A percentile compares a stretch with the other conserved stretches of the same genome.
Conservation (phyloP, 2,113 vertebrate species). For the Capricornis sumatraensis region DNA sequence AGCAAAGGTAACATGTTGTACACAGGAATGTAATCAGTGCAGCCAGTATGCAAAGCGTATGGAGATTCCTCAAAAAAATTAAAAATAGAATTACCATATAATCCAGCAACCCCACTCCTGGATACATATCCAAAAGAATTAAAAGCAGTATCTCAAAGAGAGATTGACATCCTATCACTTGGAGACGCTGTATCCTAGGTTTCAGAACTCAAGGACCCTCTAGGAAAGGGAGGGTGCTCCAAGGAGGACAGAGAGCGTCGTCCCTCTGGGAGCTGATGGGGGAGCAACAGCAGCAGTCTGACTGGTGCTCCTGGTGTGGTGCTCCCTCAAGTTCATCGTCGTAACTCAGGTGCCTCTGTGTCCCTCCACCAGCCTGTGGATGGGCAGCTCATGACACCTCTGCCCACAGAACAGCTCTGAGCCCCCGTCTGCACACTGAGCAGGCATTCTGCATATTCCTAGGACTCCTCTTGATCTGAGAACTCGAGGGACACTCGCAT, state of each 20-base stretch:
- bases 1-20: background rate
- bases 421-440: rapidly evolving
- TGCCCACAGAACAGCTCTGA: background rate
- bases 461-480: background rate
- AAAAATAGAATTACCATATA: background rate
- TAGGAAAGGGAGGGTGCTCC: background rate
- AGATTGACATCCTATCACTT: background rate
- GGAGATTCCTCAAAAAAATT: background rate
- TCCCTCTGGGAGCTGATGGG: background rate
- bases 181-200: background rate
- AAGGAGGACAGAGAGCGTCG: rapidly evolving
- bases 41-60: background rate
- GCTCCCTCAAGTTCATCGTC: background rate
- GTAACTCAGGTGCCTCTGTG: background rate
- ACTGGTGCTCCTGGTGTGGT: rapidly evolving
- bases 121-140: background rate
- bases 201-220: background rate
- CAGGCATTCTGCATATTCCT: background rate
- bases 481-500: background rate
- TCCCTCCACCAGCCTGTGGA: background rate
- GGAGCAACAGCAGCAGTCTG: background rate
- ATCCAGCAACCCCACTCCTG: background rate
- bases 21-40: background rate
- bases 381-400: background rate
- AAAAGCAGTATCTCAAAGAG: background rate